Evolutionary conservation across 2,888 invertebrate genomes (phyloP).

Genomic region (Tinea pellionella): DNA sequence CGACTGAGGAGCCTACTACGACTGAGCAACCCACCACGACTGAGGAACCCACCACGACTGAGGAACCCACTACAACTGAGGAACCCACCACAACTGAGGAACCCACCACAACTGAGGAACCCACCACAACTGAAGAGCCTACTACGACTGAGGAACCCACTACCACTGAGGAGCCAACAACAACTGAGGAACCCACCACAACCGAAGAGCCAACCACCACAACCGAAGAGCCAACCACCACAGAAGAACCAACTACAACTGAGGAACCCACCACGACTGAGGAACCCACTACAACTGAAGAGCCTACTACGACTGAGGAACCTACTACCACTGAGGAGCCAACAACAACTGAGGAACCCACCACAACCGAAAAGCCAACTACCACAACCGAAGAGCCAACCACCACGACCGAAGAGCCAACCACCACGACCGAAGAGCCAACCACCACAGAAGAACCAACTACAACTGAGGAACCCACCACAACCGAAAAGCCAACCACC

Average conservation of each 20-base stretch:
- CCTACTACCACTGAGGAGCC: not conserved
- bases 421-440: not conserved
- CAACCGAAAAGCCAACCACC: constrained; percentile 6
- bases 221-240: not conserved
- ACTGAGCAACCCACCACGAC: not conserved
- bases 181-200: constrained; percentile 8
- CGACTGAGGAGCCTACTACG: not conserved
- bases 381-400: constrained; percentile 2
- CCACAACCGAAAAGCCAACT: constrained; percentile 15
- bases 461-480: not conserved
- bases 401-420: constrained; percentile 11
- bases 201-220: constrained; percentile 8
- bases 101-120: not conserved
- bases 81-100: constrained; percentile 5
- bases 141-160: not conserved
- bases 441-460: not conserved
- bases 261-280: not conserved
- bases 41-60: not conserved
- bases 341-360: constrained; percentile 15
- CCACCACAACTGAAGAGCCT: not conserved
- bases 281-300: not conserved
- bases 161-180: not conserved
- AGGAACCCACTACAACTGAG: not conserved
- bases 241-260: not conserved
- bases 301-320: not conserved